phyloP scores from a whole-genome alignment of 2,888 invertebrate genomes.

The Bhutanitis thaidina region DNA sequence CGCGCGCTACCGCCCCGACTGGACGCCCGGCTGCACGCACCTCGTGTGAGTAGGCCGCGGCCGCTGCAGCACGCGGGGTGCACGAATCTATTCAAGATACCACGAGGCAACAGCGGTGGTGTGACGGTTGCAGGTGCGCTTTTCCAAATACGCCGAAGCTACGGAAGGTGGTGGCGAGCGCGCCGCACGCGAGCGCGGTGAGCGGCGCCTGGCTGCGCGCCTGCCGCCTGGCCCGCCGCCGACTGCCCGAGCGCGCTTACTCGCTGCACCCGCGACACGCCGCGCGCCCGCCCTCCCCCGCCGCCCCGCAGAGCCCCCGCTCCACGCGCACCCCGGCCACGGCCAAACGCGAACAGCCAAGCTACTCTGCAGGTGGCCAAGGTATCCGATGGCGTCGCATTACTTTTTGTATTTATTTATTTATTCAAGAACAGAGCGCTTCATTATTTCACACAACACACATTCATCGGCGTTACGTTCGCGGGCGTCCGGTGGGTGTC shows the following conservation, averaged over 20 bases:
- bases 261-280: constrained; percentile 34
- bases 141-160: constrained; percentile 94
- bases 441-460: no score
- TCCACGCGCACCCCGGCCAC: constrained; percentile 2
- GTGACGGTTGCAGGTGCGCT: constrained; percentile 84
- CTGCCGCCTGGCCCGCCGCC: constrained; percentile 79
- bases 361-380: neutral
- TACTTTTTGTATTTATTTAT: no score
- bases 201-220: constrained; percentile 87
- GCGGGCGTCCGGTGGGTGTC: no score
- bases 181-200: constrained; percentile 79
- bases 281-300: constrained; percentile 20
- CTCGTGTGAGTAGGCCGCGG: constrained; percentile 84
- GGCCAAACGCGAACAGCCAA: constrained; percentile 23
- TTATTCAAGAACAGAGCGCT: no score
- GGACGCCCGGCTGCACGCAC: constrained; percentile 89
- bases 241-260: constrained; percentile 77
- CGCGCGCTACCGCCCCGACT: constrained; percentile 87
- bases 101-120: no score
- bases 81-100: neutral
- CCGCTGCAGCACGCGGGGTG: constrained; percentile 82
- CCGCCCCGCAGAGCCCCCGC: constrained; percentile 33
- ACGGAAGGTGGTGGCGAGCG: constrained; percentile 81
- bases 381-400: no score
- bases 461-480: no score